phyloP scores from a whole-genome alignment of 2,888 invertebrate genomes.

The Phymatocera aterrima region DNA sequence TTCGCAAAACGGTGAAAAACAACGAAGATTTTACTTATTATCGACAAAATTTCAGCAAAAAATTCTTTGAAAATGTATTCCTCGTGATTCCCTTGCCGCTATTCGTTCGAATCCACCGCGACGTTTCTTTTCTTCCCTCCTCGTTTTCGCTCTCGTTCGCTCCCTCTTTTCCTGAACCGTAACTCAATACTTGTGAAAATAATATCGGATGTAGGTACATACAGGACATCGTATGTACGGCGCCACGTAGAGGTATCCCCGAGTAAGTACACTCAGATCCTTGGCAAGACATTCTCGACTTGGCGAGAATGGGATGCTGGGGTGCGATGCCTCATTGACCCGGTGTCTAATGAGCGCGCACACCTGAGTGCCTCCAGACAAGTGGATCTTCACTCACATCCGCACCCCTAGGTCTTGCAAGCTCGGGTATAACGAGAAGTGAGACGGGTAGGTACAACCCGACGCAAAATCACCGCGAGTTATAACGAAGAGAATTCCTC shows the following conservation, averaged over 20 bases:
- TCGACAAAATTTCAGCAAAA: too few relatives aligned
- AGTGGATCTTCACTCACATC: constrained; percentile 62
- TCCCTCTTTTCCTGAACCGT: too few relatives aligned
- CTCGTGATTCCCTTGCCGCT: too few relatives aligned
- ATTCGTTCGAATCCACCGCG: too few relatives aligned
- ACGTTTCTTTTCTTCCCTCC: too few relatives aligned
- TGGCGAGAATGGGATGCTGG: background rate
- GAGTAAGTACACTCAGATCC: background rate
- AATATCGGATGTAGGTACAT: background rate
- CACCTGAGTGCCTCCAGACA: constrained; percentile 62
- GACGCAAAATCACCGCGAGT: constrained; percentile 7
- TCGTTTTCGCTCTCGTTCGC: too few relatives aligned
- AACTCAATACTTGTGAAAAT: background rate
- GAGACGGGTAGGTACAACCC: background rate
- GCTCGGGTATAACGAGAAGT: background rate
- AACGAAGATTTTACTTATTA: too few relatives aligned
- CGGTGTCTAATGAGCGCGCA: constrained; percentile 67
- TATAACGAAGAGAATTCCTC: too few relatives aligned
- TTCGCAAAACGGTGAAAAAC: too few relatives aligned
- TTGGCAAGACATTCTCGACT: constrained; percentile 31
- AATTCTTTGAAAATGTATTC: too few relatives aligned
- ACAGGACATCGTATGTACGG: background rate
- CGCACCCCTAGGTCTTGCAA: constrained; percentile 45
- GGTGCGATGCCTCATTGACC: constrained; percentile 63
- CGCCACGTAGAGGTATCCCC: background rate